Percentiles rank a stretch among this genome's conserved stretches.
Evolutionary conservation across 2,113 vertebrate genomes (phyloP).

Genomic region (Chionis minor): DNA sequence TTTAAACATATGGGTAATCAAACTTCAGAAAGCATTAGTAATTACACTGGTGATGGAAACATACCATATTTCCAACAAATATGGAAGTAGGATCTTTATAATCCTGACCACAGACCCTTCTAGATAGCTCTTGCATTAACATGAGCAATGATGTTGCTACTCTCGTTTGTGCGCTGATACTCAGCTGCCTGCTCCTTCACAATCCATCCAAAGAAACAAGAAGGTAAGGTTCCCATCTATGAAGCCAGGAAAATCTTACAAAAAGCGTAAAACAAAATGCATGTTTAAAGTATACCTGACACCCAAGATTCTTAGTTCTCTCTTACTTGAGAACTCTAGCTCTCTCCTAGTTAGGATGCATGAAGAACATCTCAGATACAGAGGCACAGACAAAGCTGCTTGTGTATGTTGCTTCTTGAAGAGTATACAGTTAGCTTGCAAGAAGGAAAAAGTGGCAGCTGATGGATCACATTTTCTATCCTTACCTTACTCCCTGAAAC

Average conservation of each 20-base stretch:
- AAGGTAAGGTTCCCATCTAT: neutral
- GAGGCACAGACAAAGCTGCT: neutral
- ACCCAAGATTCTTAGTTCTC: neutral
- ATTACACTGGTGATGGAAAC: neutral
- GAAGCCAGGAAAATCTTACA: neutral
- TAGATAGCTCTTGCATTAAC: neutral
- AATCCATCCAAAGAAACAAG: neutral
- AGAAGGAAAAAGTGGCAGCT: neutral
- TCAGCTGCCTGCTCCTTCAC: neutral
- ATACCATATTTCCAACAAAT: neutral
- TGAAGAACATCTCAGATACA: neutral
- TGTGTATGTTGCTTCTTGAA: neutral
- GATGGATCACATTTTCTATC: neutral
- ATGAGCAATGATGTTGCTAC: too few species aligned
- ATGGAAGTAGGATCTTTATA: neutral
- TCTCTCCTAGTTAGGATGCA: neutral
- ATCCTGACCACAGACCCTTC: neutral
- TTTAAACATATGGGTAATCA: neutral
- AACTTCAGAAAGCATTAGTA: neutral
- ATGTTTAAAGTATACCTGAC: neutral
- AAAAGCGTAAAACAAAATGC: neutral
- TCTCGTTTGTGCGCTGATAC: neutral
- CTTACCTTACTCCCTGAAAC: neutral
- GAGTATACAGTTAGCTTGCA: neutral
- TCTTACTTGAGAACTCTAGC: neutral